phyloP scores from a whole-genome alignment of 2,113 vertebrate species.

The Hemiscyllium ocellatum region DNA sequence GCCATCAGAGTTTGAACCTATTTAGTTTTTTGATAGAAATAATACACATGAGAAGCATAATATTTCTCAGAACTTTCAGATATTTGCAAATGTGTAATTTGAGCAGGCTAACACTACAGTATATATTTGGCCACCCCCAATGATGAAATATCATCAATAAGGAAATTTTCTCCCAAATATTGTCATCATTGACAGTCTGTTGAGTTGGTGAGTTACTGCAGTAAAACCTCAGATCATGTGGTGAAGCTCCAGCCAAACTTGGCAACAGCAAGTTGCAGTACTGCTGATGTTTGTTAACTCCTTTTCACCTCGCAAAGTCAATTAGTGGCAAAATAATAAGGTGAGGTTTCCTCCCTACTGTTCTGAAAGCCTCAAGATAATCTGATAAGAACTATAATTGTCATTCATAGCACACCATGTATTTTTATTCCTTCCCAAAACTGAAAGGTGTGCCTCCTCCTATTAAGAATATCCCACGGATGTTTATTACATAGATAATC shows the following conservation, averaged over 20 bases:
- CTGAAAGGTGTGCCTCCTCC: conserved; percentile 33
- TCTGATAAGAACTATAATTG: conserved; percentile 22
- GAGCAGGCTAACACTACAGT: neutral
- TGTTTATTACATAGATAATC: conserved; percentile 67
- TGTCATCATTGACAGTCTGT: neutral
- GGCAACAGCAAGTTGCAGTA: neutral
- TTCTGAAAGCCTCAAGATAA: neutral
- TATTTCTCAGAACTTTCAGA: neutral
- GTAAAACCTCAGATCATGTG: neutral
- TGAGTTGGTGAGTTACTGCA: neutral
- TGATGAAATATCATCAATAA: neutral
- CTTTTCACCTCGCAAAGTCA: neutral
- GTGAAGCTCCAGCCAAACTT: neutral
- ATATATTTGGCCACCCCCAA: neutral
- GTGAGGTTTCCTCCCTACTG: conserved; percentile 4
- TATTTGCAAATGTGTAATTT: neutral
- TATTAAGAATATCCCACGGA: conserved; percentile 57
- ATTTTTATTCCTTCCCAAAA: conserved; percentile 33
- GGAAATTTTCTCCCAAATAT: neutral
- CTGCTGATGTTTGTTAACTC: neutral
- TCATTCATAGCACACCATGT: neutral
- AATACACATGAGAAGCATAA: neutral
- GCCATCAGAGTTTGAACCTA: neutral
- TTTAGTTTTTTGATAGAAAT: neutral
- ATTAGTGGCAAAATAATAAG: conserved; percentile 23